Conservation (phyloP, 2,797 vertebrate species). For the Mus minutoides region DNA sequence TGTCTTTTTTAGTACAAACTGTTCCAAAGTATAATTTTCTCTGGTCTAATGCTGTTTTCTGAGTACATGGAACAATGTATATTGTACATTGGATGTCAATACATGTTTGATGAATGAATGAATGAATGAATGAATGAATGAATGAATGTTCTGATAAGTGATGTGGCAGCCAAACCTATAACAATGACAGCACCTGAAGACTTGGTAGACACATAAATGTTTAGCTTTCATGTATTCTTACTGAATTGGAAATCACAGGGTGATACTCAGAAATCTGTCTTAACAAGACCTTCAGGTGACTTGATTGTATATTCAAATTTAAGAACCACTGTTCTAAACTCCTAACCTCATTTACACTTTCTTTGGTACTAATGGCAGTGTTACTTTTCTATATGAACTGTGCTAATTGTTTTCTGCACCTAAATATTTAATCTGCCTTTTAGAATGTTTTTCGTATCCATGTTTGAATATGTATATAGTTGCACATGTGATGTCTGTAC, state of each 20-base stretch:
- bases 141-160: neutral
- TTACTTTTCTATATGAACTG: neutral
- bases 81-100: neutral
- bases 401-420: constrained; percentile 6
- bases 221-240: neutral
- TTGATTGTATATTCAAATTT: neutral
- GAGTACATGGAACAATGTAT: neutral
- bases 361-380: neutral
- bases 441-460: neutral
- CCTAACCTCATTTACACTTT: neutral
- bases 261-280: neutral
- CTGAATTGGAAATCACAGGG: neutral
- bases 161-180: neutral
- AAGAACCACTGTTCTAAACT: neutral
- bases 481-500: neutral
- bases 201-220: neutral
- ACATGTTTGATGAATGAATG: neutral
- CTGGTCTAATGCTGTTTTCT: neutral
- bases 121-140: neutral
- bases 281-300: neutral
- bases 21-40: neutral
- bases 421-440: constrained; percentile 7
- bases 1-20: constrained; percentile 3
- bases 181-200: neutral
- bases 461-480: neutral